Evolutionary conservation across 2,797 vertebrate species (phyloP).

Genomic region (Pangasius mekongensis): DNA sequence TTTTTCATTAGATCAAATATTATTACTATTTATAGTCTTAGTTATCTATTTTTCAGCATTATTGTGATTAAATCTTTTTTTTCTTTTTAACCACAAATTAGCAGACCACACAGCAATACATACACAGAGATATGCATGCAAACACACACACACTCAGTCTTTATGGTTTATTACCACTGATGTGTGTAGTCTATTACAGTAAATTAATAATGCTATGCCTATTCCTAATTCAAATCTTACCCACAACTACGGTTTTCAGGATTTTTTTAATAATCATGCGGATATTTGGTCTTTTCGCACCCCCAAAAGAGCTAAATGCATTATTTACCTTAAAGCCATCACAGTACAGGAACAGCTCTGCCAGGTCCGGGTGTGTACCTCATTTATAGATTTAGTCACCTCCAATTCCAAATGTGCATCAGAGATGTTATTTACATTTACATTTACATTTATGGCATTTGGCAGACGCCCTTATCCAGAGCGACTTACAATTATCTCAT

Average conservation of each 20-base stretch:
- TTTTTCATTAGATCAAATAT: too few relatives aligned
- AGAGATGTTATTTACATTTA: too few relatives aligned
- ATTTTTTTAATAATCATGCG: neutral
- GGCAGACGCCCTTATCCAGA: too few relatives aligned
- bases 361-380: neutral
- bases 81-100: too few relatives aligned
- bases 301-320: neutral
- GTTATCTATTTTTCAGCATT: too few relatives aligned
- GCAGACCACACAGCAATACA: too few relatives aligned
- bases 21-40: too few relatives aligned
- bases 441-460: too few relatives aligned
- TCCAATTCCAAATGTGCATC: neutral
- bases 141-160: neutral
- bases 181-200: neutral
- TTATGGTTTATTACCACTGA: neutral
- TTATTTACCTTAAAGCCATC: neutral
- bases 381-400: neutral
- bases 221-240: neutral
- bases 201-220: neutral
- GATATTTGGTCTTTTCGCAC: neutral
- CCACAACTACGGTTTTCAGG: neutral
- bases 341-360: neutral
- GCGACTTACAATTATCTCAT: too few relatives aligned
- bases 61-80: too few relatives aligned
- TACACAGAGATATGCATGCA: too few relatives aligned